Evolutionary conservation across 2,888 invertebrate genomes (phyloP), one percentile per base, ranked within the genome.

Genomic region (Liopterus haemorrhoidalis): DNA sequence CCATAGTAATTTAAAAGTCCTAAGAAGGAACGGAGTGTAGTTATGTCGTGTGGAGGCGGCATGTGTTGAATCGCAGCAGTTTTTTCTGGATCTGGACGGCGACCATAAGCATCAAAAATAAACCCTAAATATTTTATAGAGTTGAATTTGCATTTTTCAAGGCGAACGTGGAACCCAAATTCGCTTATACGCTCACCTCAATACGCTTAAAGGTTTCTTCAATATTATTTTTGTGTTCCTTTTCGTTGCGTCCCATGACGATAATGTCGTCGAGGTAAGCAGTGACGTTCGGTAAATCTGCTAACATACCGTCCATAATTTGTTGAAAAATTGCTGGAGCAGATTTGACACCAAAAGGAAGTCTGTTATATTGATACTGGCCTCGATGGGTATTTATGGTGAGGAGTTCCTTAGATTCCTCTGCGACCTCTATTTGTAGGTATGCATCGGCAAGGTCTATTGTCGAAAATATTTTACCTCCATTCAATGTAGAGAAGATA

Each of bases 311-410:
- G 4, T 41, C 30, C 21, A 42, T 37, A 12, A 37, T 37, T 49
- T 59, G 58, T 35, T 63, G 62, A 40, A 64, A 65, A 33, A 61
- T 61, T 1, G 61, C 60, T 9, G 61, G 57, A 1, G 59, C 47
- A 1, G 61, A 59, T 36, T 61, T 63, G 16, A 60, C 48, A 2
- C 59, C 61, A 51, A 59, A 61, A 5, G 62, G 60, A 18, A 62
- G 35, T 30, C 61, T 60, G 0, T 57, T 61, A 59, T 59, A 61
- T 44, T 62, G 54, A 27, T 40, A 58, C 32, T 59, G 57, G 0
- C 55, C 54, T 18, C 59, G 54, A 28, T 57, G 57, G 9, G 58
- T 58, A 16, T 22, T 30, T 3, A 38, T 24, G 11, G 31, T 20
- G 11, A n/a, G 16, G 6, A 40, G n/a, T 30, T 21, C 27, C 22